Evolutionary conservation across 2,113 vertebrate species (phyloP).

Genomic region (Odontesthes bonariensis): DNA sequence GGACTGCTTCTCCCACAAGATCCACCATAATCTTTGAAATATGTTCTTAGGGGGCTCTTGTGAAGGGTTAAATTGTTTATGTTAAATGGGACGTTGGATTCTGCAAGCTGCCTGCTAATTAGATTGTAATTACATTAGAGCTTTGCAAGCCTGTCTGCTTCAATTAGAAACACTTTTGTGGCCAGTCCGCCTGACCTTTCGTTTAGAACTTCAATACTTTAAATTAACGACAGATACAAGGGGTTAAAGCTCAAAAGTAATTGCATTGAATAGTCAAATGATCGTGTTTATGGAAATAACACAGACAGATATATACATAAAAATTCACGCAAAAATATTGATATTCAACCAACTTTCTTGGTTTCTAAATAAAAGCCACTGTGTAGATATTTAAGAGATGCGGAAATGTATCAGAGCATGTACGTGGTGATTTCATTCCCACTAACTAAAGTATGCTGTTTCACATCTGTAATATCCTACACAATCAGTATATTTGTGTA

Average conservation of each 20-base stretch:
- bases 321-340: slow-evolving; percentile 10
- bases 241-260: slow-evolving; percentile 65
- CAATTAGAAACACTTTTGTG: slow-evolving; percentile 81
- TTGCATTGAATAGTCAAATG: slow-evolving; percentile 57
- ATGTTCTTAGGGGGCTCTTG: slow-evolving; percentile 44
- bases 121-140: slow-evolving; percentile 81
- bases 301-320: slow-evolving; percentile 15
- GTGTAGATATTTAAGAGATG: background rate
- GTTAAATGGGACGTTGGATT: slow-evolving; percentile 80
- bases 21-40: slow-evolving; percentile 54
- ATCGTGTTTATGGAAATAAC: slow-evolving; percentile 46
- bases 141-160: slow-evolving; percentile 77
- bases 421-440: slow-evolving; percentile 8
- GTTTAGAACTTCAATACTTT: slow-evolving; percentile 77
- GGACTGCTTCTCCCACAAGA: slow-evolving; percentile 48
- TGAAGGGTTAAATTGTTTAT: slow-evolving; percentile 83
- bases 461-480: background rate
- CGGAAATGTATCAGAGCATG: slow-evolving; percentile 4
- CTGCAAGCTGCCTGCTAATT: slow-evolving; percentile 81
- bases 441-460: background rate
- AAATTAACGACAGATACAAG: slow-evolving; percentile 69
- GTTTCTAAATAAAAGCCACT: background rate
- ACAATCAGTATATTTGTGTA: slow-evolving; percentile 1
- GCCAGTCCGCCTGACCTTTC: slow-evolving; percentile 78
- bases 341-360: slow-evolving; percentile 14